These are phyloP conservation scores for Tenualosa thibaudeaui DNA, from an alignment of 2,797 vertebrate species.

Conservation along the genomic window DNA sequence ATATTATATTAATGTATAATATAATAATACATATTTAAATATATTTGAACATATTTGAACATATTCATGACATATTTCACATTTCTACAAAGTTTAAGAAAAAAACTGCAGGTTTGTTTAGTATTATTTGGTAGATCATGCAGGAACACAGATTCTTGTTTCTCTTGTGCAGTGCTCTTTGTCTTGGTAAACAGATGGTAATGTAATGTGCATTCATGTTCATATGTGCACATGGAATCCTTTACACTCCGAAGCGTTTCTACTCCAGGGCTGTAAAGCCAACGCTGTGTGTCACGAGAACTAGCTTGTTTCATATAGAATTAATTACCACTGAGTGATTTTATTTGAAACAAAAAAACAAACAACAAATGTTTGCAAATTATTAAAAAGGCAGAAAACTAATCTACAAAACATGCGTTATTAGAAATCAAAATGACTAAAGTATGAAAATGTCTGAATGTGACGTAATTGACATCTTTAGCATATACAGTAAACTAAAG, in stretches of 20 bases:
- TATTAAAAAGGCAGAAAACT: neutral
- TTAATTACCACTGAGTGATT: neutral
- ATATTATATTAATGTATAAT: too few relatives aligned
- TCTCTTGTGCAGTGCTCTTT: neutral
- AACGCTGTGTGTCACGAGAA: neutral
- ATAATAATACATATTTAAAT: too few relatives aligned
- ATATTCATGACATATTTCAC: too few relatives aligned
- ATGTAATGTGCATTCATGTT: neutral
- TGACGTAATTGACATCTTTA: neutral
- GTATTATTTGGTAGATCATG: too few relatives aligned
- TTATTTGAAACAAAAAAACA: neutral
- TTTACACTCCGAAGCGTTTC: neutral
- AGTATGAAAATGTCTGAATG: neutral
- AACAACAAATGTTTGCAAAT: neutral
- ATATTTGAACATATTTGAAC: too few relatives aligned
- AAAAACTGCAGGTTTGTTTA: too few relatives aligned
- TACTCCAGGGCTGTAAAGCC: neutral
- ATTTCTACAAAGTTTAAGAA: too few relatives aligned
- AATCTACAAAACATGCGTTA: neutral
- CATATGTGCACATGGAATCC: neutral
- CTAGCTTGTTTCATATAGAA: neutral
- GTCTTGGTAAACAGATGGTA: neutral
- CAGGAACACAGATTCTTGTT: neutral
- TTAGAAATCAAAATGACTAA: neutral
- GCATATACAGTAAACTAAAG: neutral